Conservation (phyloP, 2,888 invertebrate species). For the Eilema sororculum region DNA sequence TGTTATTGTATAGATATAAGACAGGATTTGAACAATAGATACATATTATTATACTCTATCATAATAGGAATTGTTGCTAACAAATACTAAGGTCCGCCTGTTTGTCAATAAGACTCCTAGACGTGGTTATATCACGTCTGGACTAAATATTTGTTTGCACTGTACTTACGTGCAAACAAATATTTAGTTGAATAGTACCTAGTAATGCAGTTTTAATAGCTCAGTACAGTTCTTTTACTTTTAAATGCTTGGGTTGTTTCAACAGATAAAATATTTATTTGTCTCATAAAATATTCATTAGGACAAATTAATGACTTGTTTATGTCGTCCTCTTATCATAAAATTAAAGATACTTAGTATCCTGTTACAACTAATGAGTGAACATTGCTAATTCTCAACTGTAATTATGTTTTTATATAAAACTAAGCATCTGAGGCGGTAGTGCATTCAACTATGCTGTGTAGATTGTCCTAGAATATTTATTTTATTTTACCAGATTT, state of each 20-base stretch:
- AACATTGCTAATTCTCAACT: background rate
- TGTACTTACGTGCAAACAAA: too few relatives aligned
- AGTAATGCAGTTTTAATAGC: slow-evolving; percentile 19
- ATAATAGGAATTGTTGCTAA: background rate
- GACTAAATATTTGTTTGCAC: slow-evolving; percentile 35
- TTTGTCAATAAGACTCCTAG: slow-evolving; percentile 57
- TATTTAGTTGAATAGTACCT: too few relatives aligned
- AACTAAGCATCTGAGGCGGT: background rate
- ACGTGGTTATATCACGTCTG: slow-evolving; percentile 63
- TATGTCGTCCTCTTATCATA: background rate
- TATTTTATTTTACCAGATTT: background rate
- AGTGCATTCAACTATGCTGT: too few relatives aligned
- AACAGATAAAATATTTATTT: slow-evolving; percentile 46
- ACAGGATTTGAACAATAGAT: background rate
- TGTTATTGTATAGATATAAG: background rate
- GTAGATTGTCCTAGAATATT: too few relatives aligned
- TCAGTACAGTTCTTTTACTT: slow-evolving; percentile 5
- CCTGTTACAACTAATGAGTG: background rate
- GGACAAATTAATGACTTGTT: slow-evolving; percentile 6
- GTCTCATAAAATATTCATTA: slow-evolving; percentile 3
- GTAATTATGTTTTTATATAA: background rate
- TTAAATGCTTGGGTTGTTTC: slow-evolving; percentile 7
- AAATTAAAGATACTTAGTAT: background rate
- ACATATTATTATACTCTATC: background rate
- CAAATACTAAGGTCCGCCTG: slow-evolving; percentile 21